Percentiles rank a stretch among this genome's conserved stretches.
Conservation (phyloP, 2,797 vertebrate species). For the Squalus acanthias region DNA sequence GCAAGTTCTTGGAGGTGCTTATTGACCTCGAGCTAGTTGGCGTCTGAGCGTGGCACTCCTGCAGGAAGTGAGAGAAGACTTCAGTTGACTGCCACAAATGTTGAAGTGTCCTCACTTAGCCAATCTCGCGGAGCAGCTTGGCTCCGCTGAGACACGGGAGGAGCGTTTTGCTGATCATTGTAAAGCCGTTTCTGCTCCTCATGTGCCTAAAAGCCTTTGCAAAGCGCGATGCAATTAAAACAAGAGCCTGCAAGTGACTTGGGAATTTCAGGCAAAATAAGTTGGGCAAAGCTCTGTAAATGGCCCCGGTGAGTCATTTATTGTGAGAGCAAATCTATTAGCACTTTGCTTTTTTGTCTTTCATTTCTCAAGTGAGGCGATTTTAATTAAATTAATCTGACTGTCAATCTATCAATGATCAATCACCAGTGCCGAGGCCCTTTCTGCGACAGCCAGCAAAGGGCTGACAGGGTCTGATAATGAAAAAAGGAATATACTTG, state of each 20-base stretch:
- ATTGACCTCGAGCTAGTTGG: background rate
- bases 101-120: conserved; percentile 47
- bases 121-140: conserved; percentile 52
- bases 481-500: conserved; percentile 73
- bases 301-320: conserved; percentile 61
- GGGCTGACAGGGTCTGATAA: conserved; percentile 76
- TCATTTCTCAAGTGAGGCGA: conserved; percentile 75
- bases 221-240: conserved; percentile 71
- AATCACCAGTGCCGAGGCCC: conserved; percentile 66
- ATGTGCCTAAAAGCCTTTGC: conserved; percentile 64
- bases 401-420: conserved; percentile 78
- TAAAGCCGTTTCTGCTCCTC: conserved; percentile 63
- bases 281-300: conserved; percentile 63
- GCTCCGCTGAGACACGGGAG: conserved; percentile 53
- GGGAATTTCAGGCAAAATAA: conserved; percentile 67
- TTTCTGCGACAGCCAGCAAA: conserved; percentile 60
- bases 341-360: conserved; percentile 70
- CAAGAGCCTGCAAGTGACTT: conserved; percentile 57
- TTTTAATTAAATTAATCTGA: conserved; percentile 85
- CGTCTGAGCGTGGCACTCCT: too few relatives aligned
- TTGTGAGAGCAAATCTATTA: conserved; percentile 73
- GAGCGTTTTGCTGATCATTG: conserved; percentile 59
- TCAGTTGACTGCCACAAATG: background rate
- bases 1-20: background rate
- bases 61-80: background rate